Evolutionary conservation across 2,888 invertebrate genomes (phyloP), one percentile per base, ranked within the genome.

Genomic region (Slavum lentiscoides): DNA sequence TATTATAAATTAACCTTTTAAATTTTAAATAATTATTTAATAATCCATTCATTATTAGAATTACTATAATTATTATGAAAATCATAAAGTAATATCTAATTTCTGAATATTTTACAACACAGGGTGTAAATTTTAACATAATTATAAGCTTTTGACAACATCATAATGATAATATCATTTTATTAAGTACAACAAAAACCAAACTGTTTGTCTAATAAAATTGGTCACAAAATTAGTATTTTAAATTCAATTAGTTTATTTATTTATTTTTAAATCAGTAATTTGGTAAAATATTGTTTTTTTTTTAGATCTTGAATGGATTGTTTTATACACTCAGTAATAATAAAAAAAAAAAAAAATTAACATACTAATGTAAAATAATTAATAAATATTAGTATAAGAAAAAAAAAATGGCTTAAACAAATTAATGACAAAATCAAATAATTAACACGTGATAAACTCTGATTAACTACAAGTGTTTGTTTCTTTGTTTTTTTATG

Each of bases 391-490:
- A 72, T 80, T 72, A 72, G 72, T 72, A 72, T 39, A 80, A 53
- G 30, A 77, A 80, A 67, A 77, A 80, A 67, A 61, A 62, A 58
- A n/a, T 19, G 8, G 23, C 43, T 76, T 59, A 77, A 76, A 68
- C 70, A 69, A 61, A 59, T 68, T 21, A 49, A 80, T 72, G 64
- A 80, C 64, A 72, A 58, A 72, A 64, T 80, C 58, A 80, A 72
- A 72, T 66, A 67, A 64, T 70, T 72, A 70, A 77, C 69, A 77
- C 21, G 21, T 77, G 77, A 77, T 77, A 77, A 70, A 76, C 61
- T 75, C 75, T 75, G 75, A 75, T 75, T 75, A 75, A 75, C 66
- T 76, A 59, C 67, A 68, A 68, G 76, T 76, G 68, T 69, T 69
- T 67, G 53, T 49, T 55, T 66, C 8, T 43, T 43, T 43, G 2